Evolutionary conservation across 2,888 invertebrate genomes (phyloP).

Genomic region (Parascotia fuliginaria): DNA sequence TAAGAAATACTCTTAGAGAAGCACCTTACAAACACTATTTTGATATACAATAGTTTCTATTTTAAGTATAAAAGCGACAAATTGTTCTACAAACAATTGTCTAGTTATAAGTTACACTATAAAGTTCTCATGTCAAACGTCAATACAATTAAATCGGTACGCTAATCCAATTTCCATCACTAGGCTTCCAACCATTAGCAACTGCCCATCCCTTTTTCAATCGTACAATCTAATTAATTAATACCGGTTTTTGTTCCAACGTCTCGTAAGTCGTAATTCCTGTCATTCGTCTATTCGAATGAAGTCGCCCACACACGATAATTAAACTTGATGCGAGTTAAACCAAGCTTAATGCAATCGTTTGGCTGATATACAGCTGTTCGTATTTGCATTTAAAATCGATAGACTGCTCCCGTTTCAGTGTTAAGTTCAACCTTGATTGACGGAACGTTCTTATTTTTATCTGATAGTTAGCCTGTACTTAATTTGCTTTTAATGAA

Average conservation of each 20-base stretch:
- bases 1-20: too few relatives aligned
- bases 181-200: constrained; percentile 61
- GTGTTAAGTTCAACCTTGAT: constrained; percentile 44
- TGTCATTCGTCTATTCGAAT: constrained; percentile 62
- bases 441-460: constrained; percentile 46
- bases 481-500: constrained; percentile 31
- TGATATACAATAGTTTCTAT: too few relatives aligned
- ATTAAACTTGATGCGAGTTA: constrained; percentile 68
- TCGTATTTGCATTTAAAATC: constrained; percentile 77
- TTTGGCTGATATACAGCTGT: constrained; percentile 76
- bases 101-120: neutral
- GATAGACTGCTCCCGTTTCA: constrained; percentile 58
- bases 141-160: constrained; percentile 67
- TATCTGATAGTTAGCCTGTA: constrained; percentile 36
- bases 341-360: constrained; percentile 70
- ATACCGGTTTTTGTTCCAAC: constrained; percentile 77
- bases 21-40: too few relatives aligned
- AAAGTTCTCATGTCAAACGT: constrained; percentile 61
- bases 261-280: constrained; percentile 65
- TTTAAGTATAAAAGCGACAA: too few relatives aligned
- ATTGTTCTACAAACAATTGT: constrained; percentile 7
- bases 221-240: constrained; percentile 80
- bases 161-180: constrained; percentile 49
- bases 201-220: constrained; percentile 64
- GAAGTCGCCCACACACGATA: constrained; percentile 69